A percentile compares a stretch with the other conserved stretches of the same genome.
Evolutionary conservation across 2,113 vertebrate genomes (phyloP).

Genomic region (Gnathonemus longibarbis): DNA sequence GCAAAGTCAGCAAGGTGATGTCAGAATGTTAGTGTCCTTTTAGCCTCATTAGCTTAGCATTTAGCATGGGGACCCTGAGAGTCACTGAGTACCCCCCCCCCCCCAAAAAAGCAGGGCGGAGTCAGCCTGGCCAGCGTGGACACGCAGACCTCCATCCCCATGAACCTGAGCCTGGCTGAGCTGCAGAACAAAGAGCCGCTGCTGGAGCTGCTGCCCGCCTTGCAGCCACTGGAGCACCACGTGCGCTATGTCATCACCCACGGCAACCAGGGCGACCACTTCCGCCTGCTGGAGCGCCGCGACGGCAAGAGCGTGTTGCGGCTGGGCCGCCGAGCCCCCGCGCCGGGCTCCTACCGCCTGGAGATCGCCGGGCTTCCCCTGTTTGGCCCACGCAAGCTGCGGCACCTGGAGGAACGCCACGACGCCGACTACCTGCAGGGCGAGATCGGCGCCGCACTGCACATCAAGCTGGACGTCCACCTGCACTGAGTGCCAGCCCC

Average conservation of each 20-base stretch:
- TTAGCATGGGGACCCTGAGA: not conserved
- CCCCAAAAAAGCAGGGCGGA: constrained; percentile 30
- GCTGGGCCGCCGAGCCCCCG: constrained; percentile 60
- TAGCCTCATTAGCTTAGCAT: not conserved
- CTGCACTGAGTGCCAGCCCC: constrained; percentile 70
- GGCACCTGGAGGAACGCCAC: constrained; percentile 68
- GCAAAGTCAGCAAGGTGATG: not conserved
- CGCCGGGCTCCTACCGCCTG: constrained; percentile 69
- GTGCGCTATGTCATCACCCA: constrained; percentile 73
- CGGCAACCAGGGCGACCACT: constrained; percentile 69
- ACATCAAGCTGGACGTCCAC: constrained; percentile 79
- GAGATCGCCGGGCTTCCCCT: constrained; percentile 74
- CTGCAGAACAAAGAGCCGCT: constrained; percentile 74
- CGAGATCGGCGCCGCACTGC: constrained; percentile 71
- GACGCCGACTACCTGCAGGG: constrained; percentile 74
- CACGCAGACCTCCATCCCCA: constrained; percentile 66
- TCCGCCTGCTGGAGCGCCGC: constrained; percentile 70
- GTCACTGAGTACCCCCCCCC: not conserved
- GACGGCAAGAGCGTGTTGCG: constrained; percentile 75
- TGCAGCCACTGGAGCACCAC: constrained; percentile 70
- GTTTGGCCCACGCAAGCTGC: constrained; percentile 63
- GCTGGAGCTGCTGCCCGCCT: constrained; percentile 74
- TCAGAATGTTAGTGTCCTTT: not conserved
- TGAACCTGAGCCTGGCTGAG: constrained; percentile 66
- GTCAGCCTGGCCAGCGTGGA: constrained; percentile 83